phyloP scores from a whole-genome alignment of 2,113 vertebrate genomes.

The Sigmodon hispidus region DNA sequence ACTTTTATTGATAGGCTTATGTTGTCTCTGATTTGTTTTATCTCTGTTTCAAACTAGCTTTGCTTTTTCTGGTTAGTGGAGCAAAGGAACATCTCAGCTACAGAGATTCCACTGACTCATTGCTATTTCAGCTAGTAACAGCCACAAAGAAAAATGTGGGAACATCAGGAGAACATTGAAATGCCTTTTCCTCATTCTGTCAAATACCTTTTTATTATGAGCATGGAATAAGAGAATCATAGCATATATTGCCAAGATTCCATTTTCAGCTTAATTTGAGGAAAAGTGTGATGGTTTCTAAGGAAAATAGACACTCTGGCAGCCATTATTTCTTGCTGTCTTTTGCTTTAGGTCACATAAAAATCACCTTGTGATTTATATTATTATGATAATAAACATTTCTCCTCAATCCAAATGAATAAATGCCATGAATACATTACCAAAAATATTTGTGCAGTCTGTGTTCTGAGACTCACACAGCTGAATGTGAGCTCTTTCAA shows the following conservation, averaged over 20 bases:
- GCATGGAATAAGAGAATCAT: conserved; percentile 27
- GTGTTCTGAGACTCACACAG: neutral
- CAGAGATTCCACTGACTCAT: neutral
- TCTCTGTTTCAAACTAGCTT: neutral
- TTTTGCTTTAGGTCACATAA: conserved; percentile 12
- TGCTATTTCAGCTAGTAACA: conserved; percentile 28
- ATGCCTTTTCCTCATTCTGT: conserved; percentile 22
- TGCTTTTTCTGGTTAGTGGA: neutral
- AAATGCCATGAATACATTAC: neutral
- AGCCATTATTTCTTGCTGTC: neutral
- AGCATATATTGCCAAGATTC: neutral
- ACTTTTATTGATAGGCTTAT: neutral
- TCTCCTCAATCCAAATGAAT: conserved; percentile 22
- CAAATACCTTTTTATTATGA: conserved; percentile 23
- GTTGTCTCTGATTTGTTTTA: neutral
- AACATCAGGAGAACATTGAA: neutral
- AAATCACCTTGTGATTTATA: conserved; percentile 56
- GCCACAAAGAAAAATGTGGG: conserved; percentile 27
- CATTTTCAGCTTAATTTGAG: conserved; percentile 35
- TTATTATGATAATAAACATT: neutral
- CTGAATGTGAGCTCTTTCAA: neutral
- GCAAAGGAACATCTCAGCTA: neutral
- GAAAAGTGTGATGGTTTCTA: conserved; percentile 38
- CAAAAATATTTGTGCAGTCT: conserved; percentile 4
- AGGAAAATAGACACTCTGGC: conserved; percentile 2